phyloP scores from a whole-genome alignment of 1,140 invertebrate species.

The Drosophila quadrilineata region DNA sequence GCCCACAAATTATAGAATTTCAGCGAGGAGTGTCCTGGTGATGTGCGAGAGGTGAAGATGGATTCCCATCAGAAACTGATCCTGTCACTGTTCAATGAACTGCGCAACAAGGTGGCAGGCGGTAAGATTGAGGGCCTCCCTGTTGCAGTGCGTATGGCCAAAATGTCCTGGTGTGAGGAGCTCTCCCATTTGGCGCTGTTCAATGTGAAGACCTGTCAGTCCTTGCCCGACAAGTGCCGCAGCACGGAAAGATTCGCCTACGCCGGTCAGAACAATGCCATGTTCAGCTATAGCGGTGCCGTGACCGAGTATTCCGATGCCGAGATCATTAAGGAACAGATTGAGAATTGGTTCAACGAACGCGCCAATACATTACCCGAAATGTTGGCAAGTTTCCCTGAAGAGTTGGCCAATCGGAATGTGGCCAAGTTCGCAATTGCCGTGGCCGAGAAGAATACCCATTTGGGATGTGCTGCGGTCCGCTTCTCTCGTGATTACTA shows the following conservation, averaged over 20 bases:
- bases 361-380: slow-evolving; percentile 28
- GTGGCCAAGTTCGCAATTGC: slow-evolving; percentile 47
- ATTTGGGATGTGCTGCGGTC: slow-evolving; percentile 40
- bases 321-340: slow-evolving; percentile 52
- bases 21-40: slow-evolving; percentile 43
- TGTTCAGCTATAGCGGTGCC: slow-evolving; percentile 56
- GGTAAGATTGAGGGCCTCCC: slow-evolving; percentile 40
- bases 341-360: slow-evolving; percentile 57
- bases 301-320: slow-evolving; percentile 53
- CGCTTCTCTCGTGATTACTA: slow-evolving; percentile 32
- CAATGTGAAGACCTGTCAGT: slow-evolving; percentile 50
- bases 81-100: slow-evolving; percentile 47
- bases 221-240: slow-evolving; percentile 53
- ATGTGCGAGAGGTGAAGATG: slow-evolving; percentile 41
- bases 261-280: slow-evolving; percentile 56
- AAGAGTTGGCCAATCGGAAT: slow-evolving; percentile 39
- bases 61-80: slow-evolving; percentile 46
- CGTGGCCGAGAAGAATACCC: slow-evolving; percentile 39
- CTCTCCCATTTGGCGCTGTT: slow-evolving; percentile 42
- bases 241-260: slow-evolving; percentile 61
- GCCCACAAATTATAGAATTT: slow-evolving; percentile 29
- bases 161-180: slow-evolving; percentile 66
- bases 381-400: slow-evolving; percentile 42
- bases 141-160: slow-evolving; percentile 58
- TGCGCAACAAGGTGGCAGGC: slow-evolving; percentile 56